Evolutionary conservation across 1,140 invertebrate genomes (phyloP).

Genomic region (Thaumatotibia leucotreta): DNA sequence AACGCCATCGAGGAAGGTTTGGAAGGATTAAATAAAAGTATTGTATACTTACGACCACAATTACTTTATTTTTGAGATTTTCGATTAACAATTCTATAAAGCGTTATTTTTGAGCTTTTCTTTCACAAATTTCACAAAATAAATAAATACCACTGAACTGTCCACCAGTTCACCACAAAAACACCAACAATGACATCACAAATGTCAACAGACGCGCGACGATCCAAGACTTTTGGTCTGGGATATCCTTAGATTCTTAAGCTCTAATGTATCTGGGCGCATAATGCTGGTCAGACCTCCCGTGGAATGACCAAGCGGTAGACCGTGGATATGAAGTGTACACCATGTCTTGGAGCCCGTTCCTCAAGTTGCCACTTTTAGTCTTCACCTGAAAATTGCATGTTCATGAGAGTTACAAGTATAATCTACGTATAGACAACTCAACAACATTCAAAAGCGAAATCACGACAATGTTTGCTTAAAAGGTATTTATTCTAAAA

Average conservation of each 20-base stretch:
- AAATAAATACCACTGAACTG: not conserved
- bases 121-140: not conserved
- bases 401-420: not conserved
- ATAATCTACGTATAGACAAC: too few species aligned
- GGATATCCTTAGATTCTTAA: not conserved
- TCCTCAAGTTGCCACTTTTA: constrained; percentile 21
- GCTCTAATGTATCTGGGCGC: not conserved
- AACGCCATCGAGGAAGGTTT: too few species aligned
- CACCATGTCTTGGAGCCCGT: constrained; percentile 61
- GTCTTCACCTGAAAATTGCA: not conserved
- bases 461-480: too few species aligned
- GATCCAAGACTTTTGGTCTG: not conserved
- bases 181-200: not conserved
- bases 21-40: not conserved
- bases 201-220: not conserved
- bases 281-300: constrained; percentile 12
- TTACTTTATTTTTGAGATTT: not conserved
- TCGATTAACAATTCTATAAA: not conserved
- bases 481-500: too few species aligned
- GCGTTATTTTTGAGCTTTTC: not conserved
- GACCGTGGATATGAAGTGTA: constrained; percentile 51
- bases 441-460: too few species aligned
- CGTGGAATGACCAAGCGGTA: constrained; percentile 60
- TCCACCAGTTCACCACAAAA: not conserved
- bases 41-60: not conserved